Conservation (phyloP, 2,888 invertebrate species). For the Ophion slaviceki region DNA sequence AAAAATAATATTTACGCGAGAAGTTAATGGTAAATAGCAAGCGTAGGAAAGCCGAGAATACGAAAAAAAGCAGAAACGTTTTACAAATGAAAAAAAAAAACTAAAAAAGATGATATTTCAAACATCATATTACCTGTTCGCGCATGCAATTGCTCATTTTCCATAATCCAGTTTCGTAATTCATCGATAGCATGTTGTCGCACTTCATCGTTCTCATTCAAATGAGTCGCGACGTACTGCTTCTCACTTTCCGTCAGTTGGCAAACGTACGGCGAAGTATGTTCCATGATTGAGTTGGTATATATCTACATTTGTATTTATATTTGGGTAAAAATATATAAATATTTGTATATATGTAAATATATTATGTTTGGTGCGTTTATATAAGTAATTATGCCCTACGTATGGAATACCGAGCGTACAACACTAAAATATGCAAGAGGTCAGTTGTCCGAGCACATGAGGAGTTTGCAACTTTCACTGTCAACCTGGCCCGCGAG, state of each 20-base stretch:
- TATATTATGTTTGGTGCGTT: neutral
- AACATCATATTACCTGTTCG: slow-evolving; percentile 77
- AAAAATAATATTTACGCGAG: too few species aligned
- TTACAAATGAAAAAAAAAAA: neutral
- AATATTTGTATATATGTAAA: neutral
- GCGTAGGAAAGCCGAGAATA: too few species aligned
- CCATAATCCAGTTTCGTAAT: slow-evolving; percentile 82
- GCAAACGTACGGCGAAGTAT: slow-evolving; percentile 62
- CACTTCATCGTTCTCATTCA: slow-evolving; percentile 81
- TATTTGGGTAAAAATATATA: neutral
- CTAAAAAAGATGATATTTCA: neutral
- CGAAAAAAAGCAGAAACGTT: neutral
- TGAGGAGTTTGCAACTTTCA: neutral
- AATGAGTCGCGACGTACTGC: slow-evolving; percentile 75
- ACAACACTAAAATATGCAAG: neutral
- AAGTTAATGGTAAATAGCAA: too few species aligned
- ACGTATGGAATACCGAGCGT: neutral
- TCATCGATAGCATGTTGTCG: slow-evolving; percentile 79
- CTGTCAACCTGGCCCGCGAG: neutral
- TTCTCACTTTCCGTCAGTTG: slow-evolving; percentile 74
- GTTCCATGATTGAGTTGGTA: slow-evolving; percentile 19
- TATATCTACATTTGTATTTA: neutral
- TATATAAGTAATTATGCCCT: too few species aligned
- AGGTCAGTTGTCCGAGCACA: neutral
- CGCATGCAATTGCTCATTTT: slow-evolving; percentile 79